Percentiles rank a stretch among this genome's conserved stretches.
Evolutionary conservation across 2,888 invertebrate genomes (phyloP).

Genomic region (Venustoraphidia nigricollis): DNA sequence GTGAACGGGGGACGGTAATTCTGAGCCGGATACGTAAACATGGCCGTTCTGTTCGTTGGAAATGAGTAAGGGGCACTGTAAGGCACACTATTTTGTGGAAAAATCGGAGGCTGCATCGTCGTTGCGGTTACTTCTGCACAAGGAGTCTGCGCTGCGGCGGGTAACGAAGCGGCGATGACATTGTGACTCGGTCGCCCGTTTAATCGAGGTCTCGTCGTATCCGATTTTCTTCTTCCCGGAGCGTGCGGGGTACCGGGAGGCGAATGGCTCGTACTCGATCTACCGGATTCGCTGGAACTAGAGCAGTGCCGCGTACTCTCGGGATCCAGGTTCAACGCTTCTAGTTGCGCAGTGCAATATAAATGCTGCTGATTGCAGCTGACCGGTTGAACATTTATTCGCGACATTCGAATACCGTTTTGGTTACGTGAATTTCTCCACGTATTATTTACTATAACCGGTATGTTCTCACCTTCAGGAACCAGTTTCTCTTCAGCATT

Average conservation of each 20-base stretch:
- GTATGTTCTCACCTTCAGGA: not conserved
- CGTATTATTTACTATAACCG: not conserved
- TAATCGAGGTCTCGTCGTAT: slow-evolving; percentile 10
- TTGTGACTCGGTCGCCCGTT: slow-evolving; percentile 20
- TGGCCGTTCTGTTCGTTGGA: slow-evolving; percentile 20
- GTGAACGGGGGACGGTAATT: slow-evolving; percentile 26
- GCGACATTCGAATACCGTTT: slow-evolving; percentile 2
- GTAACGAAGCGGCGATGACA: slow-evolving; percentile 27
- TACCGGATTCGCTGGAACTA: slow-evolving; percentile 33
- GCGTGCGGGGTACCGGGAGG: slow-evolving; percentile 42
- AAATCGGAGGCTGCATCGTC: slow-evolving; percentile 3
- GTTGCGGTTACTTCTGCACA: slow-evolving; percentile 12
- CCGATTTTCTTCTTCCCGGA: slow-evolving; percentile 16
- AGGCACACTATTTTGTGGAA: slow-evolving; percentile 9
- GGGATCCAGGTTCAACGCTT: slow-evolving; percentile 30
- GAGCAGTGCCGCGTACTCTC: slow-evolving; percentile 33
- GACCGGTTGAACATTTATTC: slow-evolving; percentile 1
- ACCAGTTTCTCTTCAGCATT: slow-evolving; percentile 2
- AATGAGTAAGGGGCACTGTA: slow-evolving; percentile 23
- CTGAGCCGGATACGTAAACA: slow-evolving; percentile 22
- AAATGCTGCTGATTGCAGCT: slow-evolving; percentile 3
- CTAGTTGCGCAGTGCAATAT: slow-evolving; percentile 26
- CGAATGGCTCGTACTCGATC: slow-evolving; percentile 35
- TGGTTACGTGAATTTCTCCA: slow-evolving; percentile 2
- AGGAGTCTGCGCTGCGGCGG: slow-evolving; percentile 21